Conservation (phyloP, 2,888 invertebrate genomes). For the Lathronympha strigana region DNA sequence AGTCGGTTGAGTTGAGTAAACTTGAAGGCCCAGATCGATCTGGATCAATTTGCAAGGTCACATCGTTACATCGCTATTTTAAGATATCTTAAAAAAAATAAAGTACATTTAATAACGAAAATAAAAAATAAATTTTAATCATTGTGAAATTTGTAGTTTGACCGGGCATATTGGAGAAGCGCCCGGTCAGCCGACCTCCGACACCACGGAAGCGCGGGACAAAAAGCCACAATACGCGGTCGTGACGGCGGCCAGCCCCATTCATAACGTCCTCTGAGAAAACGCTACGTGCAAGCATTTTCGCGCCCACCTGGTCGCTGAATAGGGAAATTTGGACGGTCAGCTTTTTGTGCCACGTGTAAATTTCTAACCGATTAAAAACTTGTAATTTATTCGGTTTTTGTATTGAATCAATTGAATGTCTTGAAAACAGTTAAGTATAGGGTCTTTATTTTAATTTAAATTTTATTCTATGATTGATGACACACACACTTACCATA, state of each 20-base stretch:
- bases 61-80: too few relatives aligned
- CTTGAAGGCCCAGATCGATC: too few relatives aligned
- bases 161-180: conserved; percentile 54
- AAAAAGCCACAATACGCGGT: conserved; percentile 69
- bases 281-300: conserved; percentile 73
- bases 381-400: too few relatives aligned
- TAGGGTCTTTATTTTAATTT: too few relatives aligned
- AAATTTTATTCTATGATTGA: too few relatives aligned
- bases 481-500: too few relatives aligned
- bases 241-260: conserved; percentile 68
- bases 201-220: conserved; percentile 63
- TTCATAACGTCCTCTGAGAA: conserved; percentile 70
- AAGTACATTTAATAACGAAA: too few relatives aligned
- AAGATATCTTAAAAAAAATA: too few relatives aligned
- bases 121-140: not conserved
- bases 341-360: not conserved
- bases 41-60: too few relatives aligned
- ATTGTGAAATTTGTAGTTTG: not conserved
- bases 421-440: too few relatives aligned
- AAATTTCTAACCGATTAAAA: not conserved
- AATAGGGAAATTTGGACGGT: conserved; percentile 7
- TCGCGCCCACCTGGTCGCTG: conserved; percentile 51
- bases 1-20: too few relatives aligned
- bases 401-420: too few relatives aligned
- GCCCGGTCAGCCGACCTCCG: conserved; percentile 64